These are phyloP conservation scores for Heterodera carotae DNA, from an alignment of 1,140 invertebrate genomes.

Conservation along the genomic window DNA sequence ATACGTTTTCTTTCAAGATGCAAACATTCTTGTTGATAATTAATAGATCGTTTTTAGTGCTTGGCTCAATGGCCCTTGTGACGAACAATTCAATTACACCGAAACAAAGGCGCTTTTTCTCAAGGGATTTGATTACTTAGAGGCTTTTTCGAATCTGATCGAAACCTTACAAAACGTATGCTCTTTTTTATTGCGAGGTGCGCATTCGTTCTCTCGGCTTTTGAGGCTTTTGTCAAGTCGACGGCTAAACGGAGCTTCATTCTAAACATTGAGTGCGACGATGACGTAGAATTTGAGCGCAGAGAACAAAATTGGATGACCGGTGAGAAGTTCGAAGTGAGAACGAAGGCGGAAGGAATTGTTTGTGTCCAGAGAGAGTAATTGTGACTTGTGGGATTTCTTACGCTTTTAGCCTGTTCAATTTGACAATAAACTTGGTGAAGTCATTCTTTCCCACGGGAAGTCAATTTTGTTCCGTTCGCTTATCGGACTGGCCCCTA, in stretches of 20 bases:
- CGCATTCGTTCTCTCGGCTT: neutral
- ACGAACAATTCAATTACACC: neutral
- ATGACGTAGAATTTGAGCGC: neutral
- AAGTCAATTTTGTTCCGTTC: too few relatives aligned
- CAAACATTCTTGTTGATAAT: too few relatives aligned
- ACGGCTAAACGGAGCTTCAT: neutral
- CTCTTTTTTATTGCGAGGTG: neutral
- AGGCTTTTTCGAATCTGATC: neutral
- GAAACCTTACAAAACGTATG: constrained; percentile 17
- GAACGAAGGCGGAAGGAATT: neutral
- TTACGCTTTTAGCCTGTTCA: too few relatives aligned
- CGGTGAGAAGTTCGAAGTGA: neutral
- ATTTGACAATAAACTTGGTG: too few relatives aligned
- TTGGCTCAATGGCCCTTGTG: neutral
- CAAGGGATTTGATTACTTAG: constrained; percentile 13
- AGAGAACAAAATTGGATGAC: neutral
- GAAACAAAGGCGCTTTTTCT: constrained; percentile 8
- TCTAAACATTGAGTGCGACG: constrained; percentile 5
- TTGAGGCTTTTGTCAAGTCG: neutral
- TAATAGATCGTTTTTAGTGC: neutral
- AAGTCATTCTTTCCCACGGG: too few relatives aligned
- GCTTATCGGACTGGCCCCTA: too few relatives aligned
- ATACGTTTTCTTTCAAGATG: too few relatives aligned
- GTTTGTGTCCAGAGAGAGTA: neutral
- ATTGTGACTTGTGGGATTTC: neutral